phyloP scores from a whole-genome alignment of 1,140 invertebrate species.

The Diorhabda carinulata region DNA sequence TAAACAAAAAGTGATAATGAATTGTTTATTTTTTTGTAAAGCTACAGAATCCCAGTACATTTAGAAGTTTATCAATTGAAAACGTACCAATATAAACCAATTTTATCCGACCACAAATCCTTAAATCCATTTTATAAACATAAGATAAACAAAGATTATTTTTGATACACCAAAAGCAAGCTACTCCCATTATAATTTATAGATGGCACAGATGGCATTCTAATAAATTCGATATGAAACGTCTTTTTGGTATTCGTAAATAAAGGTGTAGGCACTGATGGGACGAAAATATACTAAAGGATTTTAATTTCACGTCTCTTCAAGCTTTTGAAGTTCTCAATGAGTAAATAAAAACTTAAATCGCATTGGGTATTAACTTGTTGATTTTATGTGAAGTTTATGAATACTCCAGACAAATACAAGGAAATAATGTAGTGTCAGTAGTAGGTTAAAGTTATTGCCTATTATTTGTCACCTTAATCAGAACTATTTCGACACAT shows the following conservation, averaged over 20 bases:
- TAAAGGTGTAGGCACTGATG: background rate
- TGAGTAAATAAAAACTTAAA: background rate
- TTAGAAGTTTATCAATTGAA: background rate
- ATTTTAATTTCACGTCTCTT: background rate
- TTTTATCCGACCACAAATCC: constrained; percentile 2
- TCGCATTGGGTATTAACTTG: background rate
- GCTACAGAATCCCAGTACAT: too few species aligned
- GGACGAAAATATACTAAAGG: background rate
- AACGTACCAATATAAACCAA: background rate
- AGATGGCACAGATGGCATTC: background rate
- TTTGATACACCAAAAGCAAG: background rate
- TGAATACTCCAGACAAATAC: background rate
- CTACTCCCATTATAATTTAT: background rate
- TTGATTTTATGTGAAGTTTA: background rate
- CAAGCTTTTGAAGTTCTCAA: background rate
- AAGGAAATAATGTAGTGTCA: background rate
- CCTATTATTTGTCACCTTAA: background rate
- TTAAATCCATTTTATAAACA: background rate
- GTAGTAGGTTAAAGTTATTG: background rate
- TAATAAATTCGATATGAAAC: background rate
- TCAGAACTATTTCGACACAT: background rate
- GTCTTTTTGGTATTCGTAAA: constrained; percentile 2
- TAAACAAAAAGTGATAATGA: too few species aligned
- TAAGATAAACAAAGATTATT: constrained; percentile 3
- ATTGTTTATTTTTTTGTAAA: too few species aligned